phyloP scores from a whole-genome alignment of 2,888 invertebrate genomes.

The Cinara cedri region DNA sequence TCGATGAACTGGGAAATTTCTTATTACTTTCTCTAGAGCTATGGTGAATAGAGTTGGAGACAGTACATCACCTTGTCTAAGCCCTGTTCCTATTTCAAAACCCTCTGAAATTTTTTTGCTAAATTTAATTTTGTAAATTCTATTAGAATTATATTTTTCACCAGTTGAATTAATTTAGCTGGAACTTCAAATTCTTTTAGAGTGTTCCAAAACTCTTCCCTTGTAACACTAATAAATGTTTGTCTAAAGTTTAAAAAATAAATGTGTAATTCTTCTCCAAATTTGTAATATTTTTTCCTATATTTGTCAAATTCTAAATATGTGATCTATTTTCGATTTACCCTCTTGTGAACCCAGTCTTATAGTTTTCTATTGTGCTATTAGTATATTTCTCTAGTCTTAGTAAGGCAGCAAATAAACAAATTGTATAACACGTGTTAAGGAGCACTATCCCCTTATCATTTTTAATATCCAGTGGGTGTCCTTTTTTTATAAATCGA shows the following conservation, averaged over 20 bases:
- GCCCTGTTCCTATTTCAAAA: neutral
- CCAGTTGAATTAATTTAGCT: neutral
- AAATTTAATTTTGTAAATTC: neutral
- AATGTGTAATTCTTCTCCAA: neutral
- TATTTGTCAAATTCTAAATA: neutral
- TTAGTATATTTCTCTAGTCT: neutral
- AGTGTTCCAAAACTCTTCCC: neutral
- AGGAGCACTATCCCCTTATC: constrained; percentile 1
- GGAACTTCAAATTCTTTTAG: neutral
- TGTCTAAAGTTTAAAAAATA: neutral
- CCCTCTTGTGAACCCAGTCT: constrained; percentile 5
- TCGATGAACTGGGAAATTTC: neutral
- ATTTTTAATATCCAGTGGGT: constrained; percentile 22
- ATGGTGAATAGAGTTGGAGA: neutral
- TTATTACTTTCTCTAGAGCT: neutral
- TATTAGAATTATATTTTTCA: neutral
- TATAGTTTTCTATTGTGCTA: constrained; percentile 22
- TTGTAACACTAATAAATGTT: neutral
- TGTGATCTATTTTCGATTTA: constrained; percentile 10
- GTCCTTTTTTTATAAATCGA: constrained; percentile 25
- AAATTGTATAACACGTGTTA: neutral
- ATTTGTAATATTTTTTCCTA: neutral
- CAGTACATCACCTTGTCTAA: neutral
- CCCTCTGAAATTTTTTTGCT: neutral
- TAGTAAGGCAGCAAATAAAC: neutral